phyloP scores from a whole-genome alignment of 53 echinoderm and acorn worm species.

The Paracentrotus lividus region DNA sequence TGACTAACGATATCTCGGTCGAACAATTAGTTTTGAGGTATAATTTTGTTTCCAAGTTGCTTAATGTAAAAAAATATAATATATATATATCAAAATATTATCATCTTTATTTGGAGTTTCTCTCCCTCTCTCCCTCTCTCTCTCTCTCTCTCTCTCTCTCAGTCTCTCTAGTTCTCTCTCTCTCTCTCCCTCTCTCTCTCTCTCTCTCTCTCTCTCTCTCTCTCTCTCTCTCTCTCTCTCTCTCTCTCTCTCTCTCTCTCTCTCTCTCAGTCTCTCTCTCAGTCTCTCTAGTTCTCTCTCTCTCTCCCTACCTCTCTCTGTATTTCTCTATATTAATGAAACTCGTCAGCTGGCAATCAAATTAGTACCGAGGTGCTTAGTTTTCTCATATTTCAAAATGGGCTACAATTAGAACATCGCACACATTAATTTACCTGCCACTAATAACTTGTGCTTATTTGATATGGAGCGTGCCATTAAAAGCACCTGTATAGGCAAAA shows the following conservation, averaged over 20 bases:
- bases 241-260: neutral
- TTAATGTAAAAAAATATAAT: too few relatives aligned
- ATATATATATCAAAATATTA: neutral
- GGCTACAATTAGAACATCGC: neutral
- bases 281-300: neutral
- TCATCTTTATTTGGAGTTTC: neutral
- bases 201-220: neutral
- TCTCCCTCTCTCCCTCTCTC: neutral
- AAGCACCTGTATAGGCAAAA: too few relatives aligned
- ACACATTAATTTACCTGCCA: neutral
- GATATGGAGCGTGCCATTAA: neutral
- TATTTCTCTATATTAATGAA: neutral
- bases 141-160: neutral
- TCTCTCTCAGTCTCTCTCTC: neutral
- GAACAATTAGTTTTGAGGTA: too few relatives aligned
- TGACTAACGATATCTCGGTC: too few relatives aligned
- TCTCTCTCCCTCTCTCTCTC: neutral
- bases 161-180: neutral
- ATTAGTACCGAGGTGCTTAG: neutral
- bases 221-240: neutral
- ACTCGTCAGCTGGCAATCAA: neutral
- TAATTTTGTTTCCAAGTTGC: too few relatives aligned
- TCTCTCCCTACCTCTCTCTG: neutral
- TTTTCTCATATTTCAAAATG: neutral
- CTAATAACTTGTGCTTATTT: neutral